Evolutionary conservation across 2,888 invertebrate genomes (phyloP).

Genomic region (Rhodophaea formosa): DNA sequence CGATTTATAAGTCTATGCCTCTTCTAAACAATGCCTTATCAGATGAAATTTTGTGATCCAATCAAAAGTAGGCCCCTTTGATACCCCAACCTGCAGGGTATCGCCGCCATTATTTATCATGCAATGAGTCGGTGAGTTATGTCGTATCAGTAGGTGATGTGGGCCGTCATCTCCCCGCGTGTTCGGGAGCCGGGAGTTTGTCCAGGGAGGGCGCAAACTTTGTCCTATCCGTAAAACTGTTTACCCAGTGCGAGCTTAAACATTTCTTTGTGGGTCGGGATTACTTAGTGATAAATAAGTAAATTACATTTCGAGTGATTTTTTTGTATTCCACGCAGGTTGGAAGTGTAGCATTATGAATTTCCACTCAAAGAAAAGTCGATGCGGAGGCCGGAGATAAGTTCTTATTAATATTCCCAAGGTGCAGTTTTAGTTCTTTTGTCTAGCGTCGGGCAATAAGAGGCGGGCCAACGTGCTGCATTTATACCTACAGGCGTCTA

Average conservation of each 20-base stretch:
- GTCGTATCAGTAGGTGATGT: slow-evolving; percentile 16
- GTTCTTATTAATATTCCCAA: slow-evolving; percentile 70
- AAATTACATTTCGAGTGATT: slow-evolving; percentile 51
- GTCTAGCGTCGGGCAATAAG: slow-evolving; percentile 69
- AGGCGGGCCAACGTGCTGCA: slow-evolving; percentile 72
- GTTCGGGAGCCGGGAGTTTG: slow-evolving; percentile 31
- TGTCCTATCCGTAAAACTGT: slow-evolving; percentile 50
- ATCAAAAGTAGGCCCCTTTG: background rate
- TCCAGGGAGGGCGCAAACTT: slow-evolving; percentile 48
- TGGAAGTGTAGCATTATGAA: slow-evolving; percentile 40
- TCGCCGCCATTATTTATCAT: slow-evolving; percentile 11
- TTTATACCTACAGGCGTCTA: slow-evolving; percentile 60
- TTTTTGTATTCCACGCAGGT: slow-evolving; percentile 33
- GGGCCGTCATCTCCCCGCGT: slow-evolving; percentile 13
- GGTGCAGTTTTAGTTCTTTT: slow-evolving; percentile 67
- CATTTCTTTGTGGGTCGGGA: slow-evolving; percentile 49
- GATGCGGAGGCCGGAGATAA: slow-evolving; percentile 52
- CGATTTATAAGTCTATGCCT: too few species aligned
- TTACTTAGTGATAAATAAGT: slow-evolving; percentile 55
- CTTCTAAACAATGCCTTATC: too few species aligned
- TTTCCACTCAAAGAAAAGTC: slow-evolving; percentile 44
- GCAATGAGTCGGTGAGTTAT: slow-evolving; percentile 16
- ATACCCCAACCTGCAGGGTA: background rate
- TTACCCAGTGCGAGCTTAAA: slow-evolving; percentile 46
- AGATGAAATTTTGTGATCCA: background rate